Evolutionary conservation across 2,797 vertebrate genomes (phyloP), one percentile per base, ranked within the genome.

Genomic region (Eutrigla gurnardus): DNA sequence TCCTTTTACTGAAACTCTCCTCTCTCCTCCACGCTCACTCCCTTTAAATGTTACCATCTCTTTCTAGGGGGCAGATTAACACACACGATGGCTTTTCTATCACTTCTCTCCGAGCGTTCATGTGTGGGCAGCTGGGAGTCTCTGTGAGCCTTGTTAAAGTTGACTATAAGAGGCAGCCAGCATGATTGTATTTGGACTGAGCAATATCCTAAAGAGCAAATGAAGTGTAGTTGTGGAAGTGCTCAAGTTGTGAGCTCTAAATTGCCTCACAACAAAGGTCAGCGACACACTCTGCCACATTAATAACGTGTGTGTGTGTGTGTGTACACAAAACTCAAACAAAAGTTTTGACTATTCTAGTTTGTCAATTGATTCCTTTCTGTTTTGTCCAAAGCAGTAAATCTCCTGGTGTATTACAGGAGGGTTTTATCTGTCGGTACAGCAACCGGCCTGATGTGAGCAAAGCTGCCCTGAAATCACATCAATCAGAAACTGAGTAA

Each of bases 1-100:
- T 93, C 94, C 91, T 94, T 25, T 89, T 79, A 59, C 86, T 81
- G 89, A 92, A 93, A 91, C 87, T 74, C 85, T 60, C 70, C 60
- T 58, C 67, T 71, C 13, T 81, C 89, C 93, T 15, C 64, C 77
- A 72, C 71, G 52, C 77, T 83, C 70, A 37, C 54, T 77, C 42
- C 8, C 75, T 88, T 82, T 61, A 88, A 90, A 89, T 86, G 83
- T 67, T 84, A 80, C 63, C 75, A 14, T 70, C 36, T 49, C 77
- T 79, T 40, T 86, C 71, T 70, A 4, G 40, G 12, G 53, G 58
- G 71, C 25, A 78, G 75, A 73, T 79, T 66, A 35, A 72, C 73
- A 69, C 70, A 75, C 68, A 81, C 63, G 64, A 70, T 64, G 60
- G 77, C 73, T 18, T 50, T 49, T 80, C 81, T 61, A 73, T 62